A percentile compares a stretch with the other conserved stretches of the same genome.
These are phyloP conservation scores for Lithophane leautieri DNA, from an alignment of 2,888 invertebrate species.

Conservation along the genomic window DNA sequence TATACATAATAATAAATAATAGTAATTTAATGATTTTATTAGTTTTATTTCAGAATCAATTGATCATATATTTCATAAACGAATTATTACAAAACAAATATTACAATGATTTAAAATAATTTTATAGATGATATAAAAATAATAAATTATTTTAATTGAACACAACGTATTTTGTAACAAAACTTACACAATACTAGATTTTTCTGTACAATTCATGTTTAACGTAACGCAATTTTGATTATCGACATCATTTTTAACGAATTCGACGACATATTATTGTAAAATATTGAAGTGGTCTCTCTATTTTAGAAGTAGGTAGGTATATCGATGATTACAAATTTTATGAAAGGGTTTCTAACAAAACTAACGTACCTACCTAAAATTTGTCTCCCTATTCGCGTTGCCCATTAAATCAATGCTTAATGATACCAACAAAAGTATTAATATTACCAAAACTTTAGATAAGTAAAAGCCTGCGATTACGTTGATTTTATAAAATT, in stretches of 20 bases:
- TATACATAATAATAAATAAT: slow-evolving; percentile 74
- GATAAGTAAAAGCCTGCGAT: not conserved
- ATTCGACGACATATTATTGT: slow-evolving; percentile 2
- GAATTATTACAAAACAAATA: slow-evolving; percentile 52
- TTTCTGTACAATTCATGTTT: slow-evolving; percentile 60
- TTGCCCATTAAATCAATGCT: slow-evolving; percentile 21
- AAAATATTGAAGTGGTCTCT: not conserved
- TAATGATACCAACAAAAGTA: slow-evolving; percentile 8
- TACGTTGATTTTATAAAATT: slow-evolving; percentile 6
- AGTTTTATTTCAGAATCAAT: slow-evolving; percentile 75
- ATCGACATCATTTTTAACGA: slow-evolving; percentile 10
- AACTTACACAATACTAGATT: slow-evolving; percentile 55
- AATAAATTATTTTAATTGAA: slow-evolving; percentile 62
- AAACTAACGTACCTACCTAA: not conserved
- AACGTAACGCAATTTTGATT: slow-evolving; percentile 27
- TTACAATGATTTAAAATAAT: slow-evolving; percentile 65
- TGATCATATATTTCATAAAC: slow-evolving; percentile 50
- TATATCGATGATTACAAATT: not conserved
- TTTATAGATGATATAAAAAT: slow-evolving; percentile 63
- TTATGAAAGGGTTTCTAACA: slow-evolving; percentile 8
- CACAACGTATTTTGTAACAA: slow-evolving; percentile 61
- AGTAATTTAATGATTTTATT: slow-evolving; percentile 71
- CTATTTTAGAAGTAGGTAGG: slow-evolving; percentile 7
- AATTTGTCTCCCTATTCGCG: slow-evolving; percentile 20
- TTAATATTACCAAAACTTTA: slow-evolving; percentile 5